Evolutionary conservation across 2,113 vertebrate species (phyloP).

Genomic region (Mastomys coucha): DNA sequence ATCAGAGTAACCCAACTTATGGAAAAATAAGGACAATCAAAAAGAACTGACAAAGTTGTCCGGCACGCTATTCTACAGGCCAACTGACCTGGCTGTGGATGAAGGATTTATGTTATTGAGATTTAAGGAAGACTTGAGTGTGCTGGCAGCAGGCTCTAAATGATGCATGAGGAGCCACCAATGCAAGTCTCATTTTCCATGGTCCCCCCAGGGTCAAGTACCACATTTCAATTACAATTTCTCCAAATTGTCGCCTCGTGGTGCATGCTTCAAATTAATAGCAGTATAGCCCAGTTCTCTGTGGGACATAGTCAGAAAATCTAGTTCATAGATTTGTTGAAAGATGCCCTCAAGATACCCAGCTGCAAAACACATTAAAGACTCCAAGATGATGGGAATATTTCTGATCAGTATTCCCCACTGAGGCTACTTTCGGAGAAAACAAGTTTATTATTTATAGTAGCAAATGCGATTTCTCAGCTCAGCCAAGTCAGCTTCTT

Average conservation of each 20-base stretch:
- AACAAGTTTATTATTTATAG: slow-evolving; percentile 83
- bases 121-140: slow-evolving; percentile 28
- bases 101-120: neutral
- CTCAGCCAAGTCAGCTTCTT: slow-evolving; percentile 66
- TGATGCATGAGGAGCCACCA: neutral
- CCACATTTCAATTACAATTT: slow-evolving; percentile 65
- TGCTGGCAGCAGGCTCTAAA: neutral
- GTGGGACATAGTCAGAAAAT: slow-evolving; percentile 15
- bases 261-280: neutral
- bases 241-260: neutral
- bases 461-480: slow-evolving; percentile 67
- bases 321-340: slow-evolving; percentile 51
- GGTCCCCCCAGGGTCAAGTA: slow-evolving; percentile 38
- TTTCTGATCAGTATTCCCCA: slow-evolving; percentile 72
- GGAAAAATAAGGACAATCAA: slow-evolving; percentile 11
- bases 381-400: slow-evolving; percentile 63
- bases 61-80: neutral
- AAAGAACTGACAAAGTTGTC: neutral
- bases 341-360: slow-evolving; percentile 60
- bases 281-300: neutral
- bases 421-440: slow-evolving; percentile 64
- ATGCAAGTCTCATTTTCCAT: neutral
- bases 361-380: slow-evolving; percentile 81
- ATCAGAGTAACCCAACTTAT: slow-evolving; percentile 54
- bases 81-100: neutral